phyloP scores from a whole-genome alignment of 1,140 invertebrate species.

The Solenopsis fugax region DNA sequence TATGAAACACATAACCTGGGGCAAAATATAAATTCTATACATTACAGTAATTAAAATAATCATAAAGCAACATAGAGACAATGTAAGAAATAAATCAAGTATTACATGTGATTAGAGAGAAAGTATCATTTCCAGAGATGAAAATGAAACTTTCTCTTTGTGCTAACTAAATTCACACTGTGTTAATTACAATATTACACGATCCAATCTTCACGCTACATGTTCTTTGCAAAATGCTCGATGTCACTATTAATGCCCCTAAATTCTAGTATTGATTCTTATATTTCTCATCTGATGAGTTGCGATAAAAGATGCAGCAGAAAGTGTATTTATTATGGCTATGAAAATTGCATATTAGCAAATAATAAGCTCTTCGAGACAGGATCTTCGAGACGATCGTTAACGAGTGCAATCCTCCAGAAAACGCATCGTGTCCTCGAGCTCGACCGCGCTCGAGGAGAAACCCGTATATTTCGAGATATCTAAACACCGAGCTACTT shows the following conservation, averaged over 20 bases:
- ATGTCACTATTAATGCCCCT: constrained; percentile 5
- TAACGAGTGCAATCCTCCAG: constrained; percentile 31
- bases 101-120: background rate
- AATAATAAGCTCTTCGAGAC: background rate
- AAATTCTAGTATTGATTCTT: background rate
- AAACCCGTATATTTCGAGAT: constrained; percentile 60
- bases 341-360: constrained; percentile 7
- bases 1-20: background rate
- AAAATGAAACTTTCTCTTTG: constrained; percentile 4
- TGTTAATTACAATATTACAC: constrained; percentile 14
- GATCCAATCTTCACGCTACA: background rate
- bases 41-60: constrained; percentile 10
- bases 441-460: constrained; percentile 9
- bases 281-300: background rate
- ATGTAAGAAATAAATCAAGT: constrained; percentile 2
- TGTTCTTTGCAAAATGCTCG: background rate
- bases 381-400: constrained; percentile 48
- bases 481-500: constrained; percentile 54
- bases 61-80: background rate
- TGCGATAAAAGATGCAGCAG: constrained; percentile 10
- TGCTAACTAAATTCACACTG: background rate
- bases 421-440: constrained; percentile 34
- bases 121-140: constrained; percentile 15
- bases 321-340: background rate
- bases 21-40: background rate